These are phyloP conservation scores for Catostylus mosaicus DNA, from an alignment of 30 jellyfish, hydroid and myxozoan genomes.

Conservation along the genomic window DNA sequence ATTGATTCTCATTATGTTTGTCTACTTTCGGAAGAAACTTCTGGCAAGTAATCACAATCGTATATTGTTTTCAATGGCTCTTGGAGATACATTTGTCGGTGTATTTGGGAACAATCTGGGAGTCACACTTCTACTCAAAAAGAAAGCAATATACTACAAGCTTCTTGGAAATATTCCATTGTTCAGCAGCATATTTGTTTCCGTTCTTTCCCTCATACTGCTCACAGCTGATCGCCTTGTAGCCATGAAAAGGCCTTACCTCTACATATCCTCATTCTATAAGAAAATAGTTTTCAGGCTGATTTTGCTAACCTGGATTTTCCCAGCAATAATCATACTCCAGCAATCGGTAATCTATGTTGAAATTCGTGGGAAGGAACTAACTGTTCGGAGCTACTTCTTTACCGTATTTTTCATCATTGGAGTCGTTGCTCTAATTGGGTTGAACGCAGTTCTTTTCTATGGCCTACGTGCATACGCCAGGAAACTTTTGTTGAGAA, in stretches of 20 bases:
- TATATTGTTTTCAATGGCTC: constrained; percentile 22
- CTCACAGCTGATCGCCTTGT: constrained; percentile 44
- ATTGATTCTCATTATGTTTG: constrained; percentile 8
- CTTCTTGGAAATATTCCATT: constrained; percentile 22
- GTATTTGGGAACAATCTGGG: constrained; percentile 3
- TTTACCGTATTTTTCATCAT: constrained; percentile 10
- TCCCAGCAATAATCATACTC: constrained; percentile 5
- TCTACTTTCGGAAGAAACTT: constrained; percentile 7
- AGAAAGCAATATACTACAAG: neutral
- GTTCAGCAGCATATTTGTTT: constrained; percentile 31
- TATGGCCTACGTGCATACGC: neutral
- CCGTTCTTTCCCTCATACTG: constrained; percentile 10
- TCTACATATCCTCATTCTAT: neutral
- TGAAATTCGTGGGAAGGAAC: neutral
- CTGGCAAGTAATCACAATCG: constrained; percentile 3
- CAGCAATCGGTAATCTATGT: constrained; percentile 14
- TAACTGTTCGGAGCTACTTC: constrained; percentile 6
- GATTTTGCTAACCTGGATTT: constrained; percentile 17
- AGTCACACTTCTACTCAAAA: neutral
- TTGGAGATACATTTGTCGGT: constrained; percentile 26
- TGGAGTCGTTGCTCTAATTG: neutral
- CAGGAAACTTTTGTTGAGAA: neutral
- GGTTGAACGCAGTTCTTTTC: neutral
- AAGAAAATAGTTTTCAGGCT: neutral
- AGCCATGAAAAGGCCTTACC: constrained; percentile 17